These are phyloP conservation scores for Semicossyphus pulcher DNA, from an alignment of 2,113 vertebrate species.

Conservation along the genomic window DNA sequence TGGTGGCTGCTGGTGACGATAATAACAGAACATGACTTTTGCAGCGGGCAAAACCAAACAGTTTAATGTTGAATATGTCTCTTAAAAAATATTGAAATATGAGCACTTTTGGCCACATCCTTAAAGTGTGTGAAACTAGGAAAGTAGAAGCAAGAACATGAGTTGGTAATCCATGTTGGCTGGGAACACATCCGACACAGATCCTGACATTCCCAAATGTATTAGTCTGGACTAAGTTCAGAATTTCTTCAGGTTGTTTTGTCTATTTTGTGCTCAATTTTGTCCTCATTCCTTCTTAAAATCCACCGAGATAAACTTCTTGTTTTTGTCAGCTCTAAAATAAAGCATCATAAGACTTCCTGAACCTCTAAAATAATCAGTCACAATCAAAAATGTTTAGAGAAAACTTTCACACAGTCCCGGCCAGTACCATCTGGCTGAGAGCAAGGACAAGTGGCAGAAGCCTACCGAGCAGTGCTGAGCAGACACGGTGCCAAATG, in stretches of 20 bases:
- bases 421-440: not conserved
- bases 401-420: not conserved
- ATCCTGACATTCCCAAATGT: no score
- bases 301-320: not conserved
- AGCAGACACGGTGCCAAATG: conserved; percentile 49
- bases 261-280: not conserved
- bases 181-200: no score
- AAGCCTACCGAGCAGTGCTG: not conserved
- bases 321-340: not conserved
- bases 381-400: conserved; percentile 5
- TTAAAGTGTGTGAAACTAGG: not conserved
- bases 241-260: not conserved
- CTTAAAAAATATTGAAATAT: not conserved
- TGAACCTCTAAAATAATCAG: not conserved
- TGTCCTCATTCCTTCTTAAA: not conserved
- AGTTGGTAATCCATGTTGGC: not conserved
- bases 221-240: not conserved
- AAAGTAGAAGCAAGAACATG: not conserved
- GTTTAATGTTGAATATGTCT: not conserved
- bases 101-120: not conserved
- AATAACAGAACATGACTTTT: not conserved
- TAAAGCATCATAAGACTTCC: not conserved
- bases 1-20: not conserved
- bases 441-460: not conserved
- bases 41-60: not conserved